A percentile compares a stretch with the other conserved stretches of the same genome.
Evolutionary conservation across 2,113 vertebrate species (phyloP).

Genomic region (Leptodactylus fuscus): DNA sequence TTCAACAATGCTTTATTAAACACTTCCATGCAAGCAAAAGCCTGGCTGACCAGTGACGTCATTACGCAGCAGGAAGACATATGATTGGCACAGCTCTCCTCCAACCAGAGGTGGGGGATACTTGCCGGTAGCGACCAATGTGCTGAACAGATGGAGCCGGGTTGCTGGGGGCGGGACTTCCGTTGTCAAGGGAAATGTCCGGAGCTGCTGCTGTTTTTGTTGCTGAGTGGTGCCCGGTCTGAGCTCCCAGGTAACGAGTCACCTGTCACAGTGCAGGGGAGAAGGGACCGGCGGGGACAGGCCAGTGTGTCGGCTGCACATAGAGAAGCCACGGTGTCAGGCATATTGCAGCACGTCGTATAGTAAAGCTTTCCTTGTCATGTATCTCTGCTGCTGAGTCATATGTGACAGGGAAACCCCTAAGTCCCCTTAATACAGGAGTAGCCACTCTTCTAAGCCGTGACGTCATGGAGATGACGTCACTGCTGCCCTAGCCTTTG

Average conservation of each 20-base stretch:
- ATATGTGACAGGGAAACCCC: conserved; percentile 20
- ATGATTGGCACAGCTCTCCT: neutral
- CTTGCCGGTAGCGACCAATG: conserved; percentile 42
- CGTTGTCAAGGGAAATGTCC: conserved; percentile 55
- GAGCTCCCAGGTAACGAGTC: conserved; percentile 52
- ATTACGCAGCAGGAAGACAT: neutral
- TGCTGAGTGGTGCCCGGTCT: conserved; percentile 46
- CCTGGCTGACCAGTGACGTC: neutral
- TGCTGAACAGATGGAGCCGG: neutral
- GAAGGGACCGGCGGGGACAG: neutral
- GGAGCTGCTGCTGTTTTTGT: conserved; percentile 56
- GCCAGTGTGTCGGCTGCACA: too few species aligned
- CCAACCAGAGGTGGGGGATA: neutral
- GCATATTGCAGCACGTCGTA: neutral
- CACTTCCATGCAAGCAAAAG: neutral
- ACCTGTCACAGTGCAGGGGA: conserved; percentile 10
- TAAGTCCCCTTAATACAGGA: neutral
- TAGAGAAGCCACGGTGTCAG: too few species aligned
- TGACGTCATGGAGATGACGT: conserved; percentile 36
- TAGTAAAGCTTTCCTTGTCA: neutral
- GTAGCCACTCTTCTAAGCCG: neutral
- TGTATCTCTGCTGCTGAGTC: conserved; percentile 40
- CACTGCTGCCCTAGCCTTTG: neutral
- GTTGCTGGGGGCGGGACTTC: conserved; percentile 50
- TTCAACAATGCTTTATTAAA: conserved; percentile 24